These are phyloP conservation scores for Hypercompe scribonia DNA, from an alignment of 2,888 invertebrate genomes.

Conservation along the genomic window DNA sequence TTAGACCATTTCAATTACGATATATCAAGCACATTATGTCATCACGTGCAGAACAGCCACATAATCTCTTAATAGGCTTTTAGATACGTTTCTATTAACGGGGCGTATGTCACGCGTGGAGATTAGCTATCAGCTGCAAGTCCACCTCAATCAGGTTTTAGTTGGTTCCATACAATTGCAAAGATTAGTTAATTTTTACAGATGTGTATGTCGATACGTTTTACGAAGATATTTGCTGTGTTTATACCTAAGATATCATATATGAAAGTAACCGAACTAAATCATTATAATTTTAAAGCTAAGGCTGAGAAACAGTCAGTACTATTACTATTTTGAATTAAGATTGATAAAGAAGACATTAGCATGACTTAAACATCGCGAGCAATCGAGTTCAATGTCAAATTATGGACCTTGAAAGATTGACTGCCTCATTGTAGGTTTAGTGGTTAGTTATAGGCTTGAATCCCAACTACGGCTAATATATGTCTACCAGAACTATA, in stretches of 20 bases:
- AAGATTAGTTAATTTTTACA: conserved; percentile 5
- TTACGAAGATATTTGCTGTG: neutral
- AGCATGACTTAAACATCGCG: neutral
- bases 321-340: neutral
- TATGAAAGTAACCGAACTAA: too few relatives aligned
- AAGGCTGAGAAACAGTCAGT: too few relatives aligned
- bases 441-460: too few relatives aligned
- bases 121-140: conserved; percentile 19
- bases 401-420: too few relatives aligned
- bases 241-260: neutral
- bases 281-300: too few relatives aligned
- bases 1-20: neutral
- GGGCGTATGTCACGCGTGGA: neutral
- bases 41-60: neutral
- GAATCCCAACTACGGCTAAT: too few relatives aligned
- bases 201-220: neutral
- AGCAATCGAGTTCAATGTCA: too few relatives aligned
- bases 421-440: too few relatives aligned
- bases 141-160: conserved; percentile 16
- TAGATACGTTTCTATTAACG: neutral
- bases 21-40: neutral
- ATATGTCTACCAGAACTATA: too few relatives aligned
- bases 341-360: neutral
- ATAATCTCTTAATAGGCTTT: conserved; percentile 6
- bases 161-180: neutral